A percentile compares a stretch with the other conserved stretches of the same genome.
These are phyloP conservation scores for Spodoptera littoralis DNA, from an alignment of 2,888 invertebrate species.

Conservation along the genomic window DNA sequence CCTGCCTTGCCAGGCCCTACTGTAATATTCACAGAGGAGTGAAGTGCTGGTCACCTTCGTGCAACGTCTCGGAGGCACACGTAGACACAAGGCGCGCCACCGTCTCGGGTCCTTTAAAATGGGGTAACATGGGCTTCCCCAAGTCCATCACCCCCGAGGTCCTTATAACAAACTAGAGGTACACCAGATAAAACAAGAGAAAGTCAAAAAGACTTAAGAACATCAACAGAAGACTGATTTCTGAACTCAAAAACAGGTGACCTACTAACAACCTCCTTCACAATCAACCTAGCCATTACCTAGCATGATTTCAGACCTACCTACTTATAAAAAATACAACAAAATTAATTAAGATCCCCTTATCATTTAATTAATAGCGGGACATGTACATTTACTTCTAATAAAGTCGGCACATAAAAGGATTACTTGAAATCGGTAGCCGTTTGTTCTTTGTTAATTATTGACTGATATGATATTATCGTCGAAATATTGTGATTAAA, in stretches of 20 bases:
- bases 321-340: constrained; percentile 31
- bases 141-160: too few relatives aligned
- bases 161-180: too few relatives aligned
- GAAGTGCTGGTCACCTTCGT: too few relatives aligned
- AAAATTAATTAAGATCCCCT: constrained; percentile 55
- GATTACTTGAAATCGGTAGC: constrained; percentile 65
- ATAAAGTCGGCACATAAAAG: constrained; percentile 58
- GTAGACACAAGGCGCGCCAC: too few relatives aligned
- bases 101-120: too few relatives aligned
- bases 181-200: too few relatives aligned
- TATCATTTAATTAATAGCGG: constrained; percentile 58
- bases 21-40: too few relatives aligned
- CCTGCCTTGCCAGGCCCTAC: too few relatives aligned
- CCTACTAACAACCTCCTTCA: background rate
- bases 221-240: too few relatives aligned
- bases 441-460: constrained; percentile 69
- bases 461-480: constrained; percentile 65
- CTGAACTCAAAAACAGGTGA: background rate
- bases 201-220: too few relatives aligned
- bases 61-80: too few relatives aligned
- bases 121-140: too few relatives aligned
- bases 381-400: constrained; percentile 46
- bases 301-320: constrained; percentile 7
- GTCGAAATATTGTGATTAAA: constrained; percentile 59
- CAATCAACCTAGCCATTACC: background rate